Evolutionary conservation across 1,140 invertebrate species (phyloP), one percentile per base, ranked within the genome.

Genomic region (Ceratina australensis): DNA sequence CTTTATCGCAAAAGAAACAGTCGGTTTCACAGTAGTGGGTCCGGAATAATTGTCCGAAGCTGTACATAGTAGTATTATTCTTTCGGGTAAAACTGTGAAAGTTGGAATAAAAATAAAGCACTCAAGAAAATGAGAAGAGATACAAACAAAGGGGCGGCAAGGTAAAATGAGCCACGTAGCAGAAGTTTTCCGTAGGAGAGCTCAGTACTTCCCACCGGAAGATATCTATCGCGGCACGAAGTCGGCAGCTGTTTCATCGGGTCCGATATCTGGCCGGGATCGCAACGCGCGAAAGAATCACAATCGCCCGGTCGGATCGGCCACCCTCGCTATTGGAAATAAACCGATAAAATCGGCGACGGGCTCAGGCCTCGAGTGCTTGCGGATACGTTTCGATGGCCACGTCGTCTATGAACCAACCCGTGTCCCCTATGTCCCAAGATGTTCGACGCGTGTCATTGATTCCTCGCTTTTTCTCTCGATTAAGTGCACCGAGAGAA

Each of bases 221-320:
- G 78, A 68, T 75, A 82, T 83, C 80, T 74, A 75, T 26, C 80
- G 57, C 68, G 68, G 80, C 81, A 79, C 80, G 75, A 79, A 83
- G 72, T 74, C 81, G 76, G 80, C 81, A 78, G 59, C 75, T 56
- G 80, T 67, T 78, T 73, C 79, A 83, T 83, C 80, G 80, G 28
- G 47, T 15, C 49, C 54, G 72, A 79, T 82, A 83, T 83, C 81
- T 50, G 79, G 66, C 80, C 57, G 18, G 33, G 24, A 33, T 54
- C 57, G 33, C 33, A 7, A 42, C 33, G 33, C 33, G 33, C 64
- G 69, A 73, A 82, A 82, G 81, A 83, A 83, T 83, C 81, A 79
- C 75, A 81, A 83, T 82, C 81, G 80, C 69, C 28, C 57, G 49
- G 63, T 57, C 56, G 81, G 54, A 83, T 82, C 81, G 75, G 74